Evolutionary conservation across 2,888 invertebrate genomes (phyloP).

Genomic region (Acleris literana): DNA sequence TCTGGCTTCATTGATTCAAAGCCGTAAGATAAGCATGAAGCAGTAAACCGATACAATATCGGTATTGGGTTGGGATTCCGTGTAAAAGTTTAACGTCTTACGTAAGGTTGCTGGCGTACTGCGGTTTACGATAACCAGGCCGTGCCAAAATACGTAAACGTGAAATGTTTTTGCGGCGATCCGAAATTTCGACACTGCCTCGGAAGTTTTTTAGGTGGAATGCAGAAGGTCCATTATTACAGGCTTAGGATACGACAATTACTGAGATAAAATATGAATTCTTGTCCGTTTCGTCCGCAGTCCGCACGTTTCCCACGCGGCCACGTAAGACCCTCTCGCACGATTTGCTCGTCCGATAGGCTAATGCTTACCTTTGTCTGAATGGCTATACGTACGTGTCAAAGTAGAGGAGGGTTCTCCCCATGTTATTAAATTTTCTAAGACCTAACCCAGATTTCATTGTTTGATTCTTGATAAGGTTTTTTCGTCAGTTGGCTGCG

Average conservation of each 20-base stretch:
- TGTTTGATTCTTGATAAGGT: too few species aligned
- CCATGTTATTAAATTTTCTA: background rate
- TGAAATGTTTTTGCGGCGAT: constrained; percentile 22
- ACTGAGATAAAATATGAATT: background rate
- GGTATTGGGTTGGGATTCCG: constrained; percentile 9
- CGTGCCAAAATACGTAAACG: constrained; percentile 24
- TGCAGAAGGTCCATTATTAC: background rate
- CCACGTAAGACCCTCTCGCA: constrained; percentile 45
- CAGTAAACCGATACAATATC: constrained; percentile 30
- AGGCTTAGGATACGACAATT: background rate
- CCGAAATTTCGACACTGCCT: constrained; percentile 12
- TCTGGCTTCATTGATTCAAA: constrained; percentile 17
- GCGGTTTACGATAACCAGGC: constrained; percentile 30
- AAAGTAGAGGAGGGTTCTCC: background rate
- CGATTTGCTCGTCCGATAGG: constrained; percentile 48
- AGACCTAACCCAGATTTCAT: background rate
- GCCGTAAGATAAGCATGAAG: constrained; percentile 17
- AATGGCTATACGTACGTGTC: background rate
- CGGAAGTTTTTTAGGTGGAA: background rate
- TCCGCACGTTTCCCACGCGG: constrained; percentile 41
- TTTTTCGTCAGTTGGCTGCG: background rate
- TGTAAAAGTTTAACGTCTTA: constrained; percentile 32
- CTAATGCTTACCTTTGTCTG: constrained; percentile 46
- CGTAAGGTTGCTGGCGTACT: constrained; percentile 26
- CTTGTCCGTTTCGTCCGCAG: constrained; percentile 41